Evolutionary conservation across 37 sponge, comb jelly and placozoan genomes (phyloP), one percentile per base, ranked within the genome.

Genomic region (Petrosia ficiformis): DNA sequence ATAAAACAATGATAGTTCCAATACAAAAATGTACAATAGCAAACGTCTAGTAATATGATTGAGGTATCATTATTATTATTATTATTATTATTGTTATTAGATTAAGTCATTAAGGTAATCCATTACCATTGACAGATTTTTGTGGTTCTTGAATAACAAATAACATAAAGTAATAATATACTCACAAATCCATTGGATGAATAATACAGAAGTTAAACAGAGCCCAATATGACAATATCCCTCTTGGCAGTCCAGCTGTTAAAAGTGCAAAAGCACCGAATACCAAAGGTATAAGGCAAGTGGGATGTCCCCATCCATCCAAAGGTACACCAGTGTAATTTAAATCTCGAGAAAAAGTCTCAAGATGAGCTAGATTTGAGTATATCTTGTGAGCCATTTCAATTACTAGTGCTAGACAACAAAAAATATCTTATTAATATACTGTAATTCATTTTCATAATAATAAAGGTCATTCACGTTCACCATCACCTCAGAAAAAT

Each of bases 121-220:
- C n/a, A n/a, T n/a, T n/a, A n/a, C n/a, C n/a, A n/a, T n/a, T n/a
- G n/a, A n/a, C n/a, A n/a, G n/a, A n/a, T n/a, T n/a, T n/a, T n/a
- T 29, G 70, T 5, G 8, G 10, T 40, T 32, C 25, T 29, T 56
- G 14, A 24, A 29, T 5, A 57, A n/a, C 11, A 22, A 25, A 57
- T 25, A 5, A 73, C 6, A 58, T 29, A 54, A 57, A 73, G 39
- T 25, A 74, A 35, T 22, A 26, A 2, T 42, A 68, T 3, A 66
- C 78, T 71, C 57, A 82, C 85, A 78, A 41, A 56, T 82, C 78
- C 82, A 77, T 87, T 26, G 85, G 84, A 32, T 89, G 90, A 31
- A 89, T 89, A 72, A 85, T 65, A 36, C 43, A 35, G 39, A 60
- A 57, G 78, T 85, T 90, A 38, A 90, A 36, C 32, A 90, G 65